Evolutionary conservation across 2,113 vertebrate genomes (phyloP).

Genomic region (Fregata magnificens): DNA sequence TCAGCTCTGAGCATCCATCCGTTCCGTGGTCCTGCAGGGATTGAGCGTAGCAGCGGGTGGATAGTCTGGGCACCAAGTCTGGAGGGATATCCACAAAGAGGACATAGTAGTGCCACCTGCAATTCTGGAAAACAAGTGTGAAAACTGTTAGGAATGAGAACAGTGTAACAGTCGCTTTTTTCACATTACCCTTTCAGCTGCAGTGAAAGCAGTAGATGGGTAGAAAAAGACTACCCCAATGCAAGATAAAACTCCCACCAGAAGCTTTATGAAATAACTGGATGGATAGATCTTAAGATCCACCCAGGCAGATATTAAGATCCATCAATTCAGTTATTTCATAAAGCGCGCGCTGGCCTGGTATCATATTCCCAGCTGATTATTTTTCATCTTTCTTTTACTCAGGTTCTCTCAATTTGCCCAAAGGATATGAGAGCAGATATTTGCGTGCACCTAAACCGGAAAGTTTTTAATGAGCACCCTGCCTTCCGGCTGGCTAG

Average conservation of each 20-base stretch:
- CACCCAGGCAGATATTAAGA: neutral
- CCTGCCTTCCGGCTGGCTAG: slow-evolving; percentile 94
- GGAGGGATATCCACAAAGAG: neutral
- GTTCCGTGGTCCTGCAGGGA: neutral
- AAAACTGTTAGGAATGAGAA: neutral
- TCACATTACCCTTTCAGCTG: neutral
- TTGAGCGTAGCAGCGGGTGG: neutral
- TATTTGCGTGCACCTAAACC: slow-evolving; percentile 95
- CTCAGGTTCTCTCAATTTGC: slow-evolving; percentile 93
- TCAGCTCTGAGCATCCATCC: neutral
- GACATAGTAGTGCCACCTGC: neutral
- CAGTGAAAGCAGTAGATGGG: neutral
- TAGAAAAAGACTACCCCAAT: neutral
- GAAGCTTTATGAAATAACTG: neutral
- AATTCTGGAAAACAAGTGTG: neutral
- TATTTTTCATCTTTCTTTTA: neutral
- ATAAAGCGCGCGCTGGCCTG: rapidly evolving
- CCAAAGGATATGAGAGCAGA: slow-evolving; percentile 98
- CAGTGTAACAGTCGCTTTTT: neutral
- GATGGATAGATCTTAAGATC: neutral
- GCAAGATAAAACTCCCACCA: neutral
- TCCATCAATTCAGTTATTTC: neutral
- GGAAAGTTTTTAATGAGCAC: slow-evolving; percentile 96
- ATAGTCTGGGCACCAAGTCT: neutral
- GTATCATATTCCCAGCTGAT: neutral